phyloP scores from a whole-genome alignment of 2,888 invertebrate species.

The Alentia gelatinosa region DNA sequence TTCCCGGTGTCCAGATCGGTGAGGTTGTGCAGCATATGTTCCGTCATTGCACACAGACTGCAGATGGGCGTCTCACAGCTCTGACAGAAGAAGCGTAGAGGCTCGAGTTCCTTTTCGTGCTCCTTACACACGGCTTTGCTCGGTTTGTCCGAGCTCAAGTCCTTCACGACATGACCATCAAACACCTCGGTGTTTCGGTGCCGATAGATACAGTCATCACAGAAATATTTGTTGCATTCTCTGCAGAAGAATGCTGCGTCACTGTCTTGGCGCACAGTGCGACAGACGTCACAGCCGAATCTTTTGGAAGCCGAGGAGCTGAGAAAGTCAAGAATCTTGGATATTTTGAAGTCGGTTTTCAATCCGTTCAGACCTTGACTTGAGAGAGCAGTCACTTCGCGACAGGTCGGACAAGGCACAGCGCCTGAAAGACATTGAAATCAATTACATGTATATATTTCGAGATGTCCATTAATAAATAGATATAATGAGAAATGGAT shows the following conservation, averaged over 20 bases:
- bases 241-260: constrained; percentile 35
- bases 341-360: constrained; percentile 53
- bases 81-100: constrained; percentile 45
- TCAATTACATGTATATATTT: neutral
- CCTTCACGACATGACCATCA: constrained; percentile 33
- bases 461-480: too few relatives aligned
- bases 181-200: constrained; percentile 54
- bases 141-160: neutral
- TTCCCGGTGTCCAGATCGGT: constrained; percentile 52
- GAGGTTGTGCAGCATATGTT: constrained; percentile 55
- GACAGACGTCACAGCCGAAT: constrained; percentile 6
- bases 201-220: constrained; percentile 49
- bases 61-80: constrained; percentile 44
- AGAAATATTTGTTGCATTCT: constrained; percentile 55
- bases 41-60: constrained; percentile 51
- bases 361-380: constrained; percentile 37
- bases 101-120: constrained; percentile 45
- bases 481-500: too few relatives aligned
- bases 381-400: constrained; percentile 1
- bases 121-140: constrained; percentile 43
- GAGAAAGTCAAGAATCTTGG: constrained; percentile 51
- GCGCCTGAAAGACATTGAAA: neutral
- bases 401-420: constrained; percentile 52
- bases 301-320: neutral
- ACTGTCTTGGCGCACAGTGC: constrained; percentile 25